A percentile compares a stretch with the other conserved stretches of the same genome.
phyloP scores from a whole-genome alignment of 2,888 invertebrate genomes.

The Tetanocera ferruginea region DNA sequence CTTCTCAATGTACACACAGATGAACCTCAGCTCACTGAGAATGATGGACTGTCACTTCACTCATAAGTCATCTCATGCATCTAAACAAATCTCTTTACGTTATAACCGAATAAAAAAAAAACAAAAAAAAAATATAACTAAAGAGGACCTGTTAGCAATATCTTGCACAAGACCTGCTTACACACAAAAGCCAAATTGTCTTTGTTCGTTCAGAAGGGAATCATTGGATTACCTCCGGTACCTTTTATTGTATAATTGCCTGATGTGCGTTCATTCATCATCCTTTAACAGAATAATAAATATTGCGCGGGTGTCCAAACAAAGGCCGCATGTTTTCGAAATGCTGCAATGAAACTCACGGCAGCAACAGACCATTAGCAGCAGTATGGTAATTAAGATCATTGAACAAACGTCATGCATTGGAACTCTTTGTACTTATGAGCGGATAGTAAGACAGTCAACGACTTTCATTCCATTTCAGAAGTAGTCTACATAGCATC shows the following conservation, averaged over 20 bases:
- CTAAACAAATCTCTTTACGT: background rate
- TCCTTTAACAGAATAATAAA: background rate
- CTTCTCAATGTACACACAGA: background rate
- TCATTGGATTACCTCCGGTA: background rate
- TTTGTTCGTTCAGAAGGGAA: background rate
- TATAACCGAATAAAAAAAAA: background rate
- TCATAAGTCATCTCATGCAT: background rate
- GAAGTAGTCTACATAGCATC: no score
- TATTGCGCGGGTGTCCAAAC: slow-evolving; percentile 25
- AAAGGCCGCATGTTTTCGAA: background rate
- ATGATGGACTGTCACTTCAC: slow-evolving; percentile 25
- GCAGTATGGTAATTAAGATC: slow-evolving; percentile 26
- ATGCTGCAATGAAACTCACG: background rate
- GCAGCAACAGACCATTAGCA: slow-evolving; percentile 27
- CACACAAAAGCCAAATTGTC: background rate
- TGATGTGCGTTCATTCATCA: slow-evolving; percentile 7
- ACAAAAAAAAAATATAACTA: background rate
- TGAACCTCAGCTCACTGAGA: background rate
- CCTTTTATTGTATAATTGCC: slow-evolving; percentile 2
- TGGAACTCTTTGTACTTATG: background rate
- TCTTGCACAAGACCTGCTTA: background rate
- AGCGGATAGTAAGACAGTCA: background rate
- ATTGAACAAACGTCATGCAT: slow-evolving; percentile 9
- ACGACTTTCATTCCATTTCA: background rate
- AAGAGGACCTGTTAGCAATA: slow-evolving; percentile 20